These are phyloP conservation scores for Battus philenor DNA, from an alignment of 1,140 invertebrate species.

Conservation along the genomic window DNA sequence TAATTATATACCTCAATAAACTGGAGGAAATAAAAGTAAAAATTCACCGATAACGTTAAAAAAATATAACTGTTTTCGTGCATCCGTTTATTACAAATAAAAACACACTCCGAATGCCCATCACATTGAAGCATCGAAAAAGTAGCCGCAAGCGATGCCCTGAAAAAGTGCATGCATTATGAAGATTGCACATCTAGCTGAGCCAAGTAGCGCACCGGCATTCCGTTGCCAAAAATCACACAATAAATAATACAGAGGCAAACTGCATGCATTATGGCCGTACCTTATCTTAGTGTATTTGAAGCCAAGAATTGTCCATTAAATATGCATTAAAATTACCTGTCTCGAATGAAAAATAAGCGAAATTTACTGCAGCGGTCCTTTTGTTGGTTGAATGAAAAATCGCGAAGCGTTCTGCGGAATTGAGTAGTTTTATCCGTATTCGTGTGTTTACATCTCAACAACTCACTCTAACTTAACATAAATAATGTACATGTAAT, in stretches of 20 bases:
- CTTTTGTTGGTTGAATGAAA: constrained; percentile 27
- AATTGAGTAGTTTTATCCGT: constrained; percentile 29
- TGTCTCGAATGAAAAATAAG: constrained; percentile 68
- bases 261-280: constrained; percentile 71
- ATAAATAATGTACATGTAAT: too few relatives aligned
- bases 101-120: constrained; percentile 9
- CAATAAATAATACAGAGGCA: constrained; percentile 70
- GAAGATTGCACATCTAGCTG: constrained; percentile 72
- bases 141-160: constrained; percentile 43
- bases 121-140: constrained; percentile 38
- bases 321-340: constrained; percentile 76
- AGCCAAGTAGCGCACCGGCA: constrained; percentile 61
- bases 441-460: constrained; percentile 1
- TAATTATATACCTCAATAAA: too few relatives aligned
- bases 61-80: too few relatives aligned
- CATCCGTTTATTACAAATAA: too few relatives aligned
- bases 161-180: constrained; percentile 71
- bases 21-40: too few relatives aligned
- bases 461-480: too few relatives aligned
- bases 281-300: constrained; percentile 74
- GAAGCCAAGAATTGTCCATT: constrained; percentile 74
- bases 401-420: constrained; percentile 26
- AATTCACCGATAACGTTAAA: too few relatives aligned
- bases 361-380: constrained; percentile 28
- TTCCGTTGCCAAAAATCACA: constrained; percentile 72